A percentile compares a stretch with the other conserved stretches of the same genome.
These are phyloP conservation scores for Petrocephalus zakoni DNA, from an alignment of 2,113 vertebrate species.

Conservation along the genomic window DNA sequence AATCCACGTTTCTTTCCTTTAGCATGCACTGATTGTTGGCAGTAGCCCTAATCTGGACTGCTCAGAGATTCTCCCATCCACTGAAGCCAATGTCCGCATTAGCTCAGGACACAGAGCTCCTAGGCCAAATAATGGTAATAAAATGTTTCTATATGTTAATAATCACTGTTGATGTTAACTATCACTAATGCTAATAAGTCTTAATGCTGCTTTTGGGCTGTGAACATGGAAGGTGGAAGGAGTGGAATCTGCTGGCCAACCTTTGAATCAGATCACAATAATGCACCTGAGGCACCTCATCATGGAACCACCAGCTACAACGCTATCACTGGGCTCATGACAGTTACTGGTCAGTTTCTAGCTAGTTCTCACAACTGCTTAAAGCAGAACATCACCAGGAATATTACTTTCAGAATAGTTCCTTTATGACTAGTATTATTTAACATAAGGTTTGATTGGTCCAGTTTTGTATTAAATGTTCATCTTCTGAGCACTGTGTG, in stretches of 20 bases:
- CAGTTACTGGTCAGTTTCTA: conserved; percentile 56
- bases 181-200: background rate
- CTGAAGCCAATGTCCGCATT: conserved; percentile 49
- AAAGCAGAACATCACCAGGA: background rate
- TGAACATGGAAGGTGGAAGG: conserved; percentile 59
- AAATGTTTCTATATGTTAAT: background rate
- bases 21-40: conserved; percentile 72
- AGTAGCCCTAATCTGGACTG: conserved; percentile 73
- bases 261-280: conserved; percentile 68
- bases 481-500: background rate
- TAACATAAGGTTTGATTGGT: background rate
- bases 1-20: background rate
- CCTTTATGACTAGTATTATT: background rate
- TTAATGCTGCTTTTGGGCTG: background rate
- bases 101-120: conserved; percentile 53
- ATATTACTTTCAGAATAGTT: background rate
- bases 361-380: background rate
- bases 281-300: conserved; percentile 51
- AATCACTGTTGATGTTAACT: background rate
- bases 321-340: conserved; percentile 71
- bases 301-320: conserved; percentile 63
- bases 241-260: conserved; percentile 76
- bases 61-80: conserved; percentile 49
- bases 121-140: conserved; percentile 60
- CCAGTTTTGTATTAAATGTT: background rate